phyloP scores from a whole-genome alignment of 2,113 vertebrate genomes.

The Chunga burmeisteri region DNA sequence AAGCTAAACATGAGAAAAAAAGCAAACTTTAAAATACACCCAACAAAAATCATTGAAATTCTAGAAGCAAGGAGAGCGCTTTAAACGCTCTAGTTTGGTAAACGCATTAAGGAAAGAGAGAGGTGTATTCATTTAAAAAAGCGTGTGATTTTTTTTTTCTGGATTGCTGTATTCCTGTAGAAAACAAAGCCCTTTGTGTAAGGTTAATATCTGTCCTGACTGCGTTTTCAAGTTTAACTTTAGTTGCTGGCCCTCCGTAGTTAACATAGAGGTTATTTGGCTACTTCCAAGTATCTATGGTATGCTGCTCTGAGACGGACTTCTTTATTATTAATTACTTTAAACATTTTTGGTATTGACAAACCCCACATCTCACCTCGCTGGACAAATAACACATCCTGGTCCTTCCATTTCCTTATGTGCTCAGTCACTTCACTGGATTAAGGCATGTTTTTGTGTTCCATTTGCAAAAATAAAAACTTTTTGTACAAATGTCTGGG shows the following conservation, averaged over 20 bases:
- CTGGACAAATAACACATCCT: constrained; percentile 62
- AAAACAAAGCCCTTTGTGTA: constrained; percentile 73
- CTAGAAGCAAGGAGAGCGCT: background rate
- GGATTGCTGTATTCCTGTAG: constrained; percentile 49
- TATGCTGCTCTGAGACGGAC: constrained; percentile 67
- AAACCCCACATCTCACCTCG: constrained; percentile 63
- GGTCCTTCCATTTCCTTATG: constrained; percentile 73
- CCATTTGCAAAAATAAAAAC: constrained; percentile 87
- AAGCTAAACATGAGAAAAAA: background rate
- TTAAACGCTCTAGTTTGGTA: background rate
- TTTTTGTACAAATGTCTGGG: constrained; percentile 86
- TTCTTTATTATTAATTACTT: constrained; percentile 70
- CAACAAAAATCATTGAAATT: background rate
- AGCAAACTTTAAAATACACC: background rate
- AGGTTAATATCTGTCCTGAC: constrained; percentile 47
- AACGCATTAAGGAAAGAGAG: background rate
- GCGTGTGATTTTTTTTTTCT: background rate
- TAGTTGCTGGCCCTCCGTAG: constrained; percentile 47
- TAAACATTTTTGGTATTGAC: constrained; percentile 84
- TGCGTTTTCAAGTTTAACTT: constrained; percentile 60
- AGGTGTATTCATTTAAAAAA: background rate
- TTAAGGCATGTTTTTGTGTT: constrained; percentile 96
- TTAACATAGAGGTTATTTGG: constrained; percentile 68
- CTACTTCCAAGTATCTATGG: constrained; percentile 69
- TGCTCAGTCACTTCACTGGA: constrained; percentile 79